Evolutionary conservation across 2,888 invertebrate genomes (phyloP).

Genomic region (Lasius fuliginosus): DNA sequence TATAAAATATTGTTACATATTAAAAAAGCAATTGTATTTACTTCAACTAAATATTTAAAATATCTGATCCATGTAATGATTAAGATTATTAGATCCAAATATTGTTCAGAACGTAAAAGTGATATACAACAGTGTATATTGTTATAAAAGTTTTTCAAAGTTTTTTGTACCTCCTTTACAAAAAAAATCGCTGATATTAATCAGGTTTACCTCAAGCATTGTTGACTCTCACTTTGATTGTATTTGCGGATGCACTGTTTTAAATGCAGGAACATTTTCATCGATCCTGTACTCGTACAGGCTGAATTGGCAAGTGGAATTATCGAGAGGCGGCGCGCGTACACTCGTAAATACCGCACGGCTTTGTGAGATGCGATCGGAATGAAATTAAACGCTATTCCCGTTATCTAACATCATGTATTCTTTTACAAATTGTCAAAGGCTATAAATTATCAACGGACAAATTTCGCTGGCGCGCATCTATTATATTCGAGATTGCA

Average conservation of each 20-base stretch:
- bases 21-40: background rate
- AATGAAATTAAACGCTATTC: conserved; percentile 72
- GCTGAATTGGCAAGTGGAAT: conserved; percentile 66
- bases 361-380: conserved; percentile 66
- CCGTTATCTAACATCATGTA: conserved; percentile 44
- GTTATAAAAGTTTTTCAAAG: background rate
- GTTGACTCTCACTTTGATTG: conserved; percentile 67
- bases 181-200: conserved; percentile 8
- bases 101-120: background rate
- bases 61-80: background rate
- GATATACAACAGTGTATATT: background rate
- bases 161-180: background rate
- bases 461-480: background rate
- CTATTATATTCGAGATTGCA: background rate
- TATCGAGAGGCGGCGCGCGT: conserved; percentile 68
- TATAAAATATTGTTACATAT: background rate
- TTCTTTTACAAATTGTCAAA: conserved; percentile 3
- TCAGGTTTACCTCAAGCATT: conserved; percentile 25
- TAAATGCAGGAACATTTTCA: conserved; percentile 69
- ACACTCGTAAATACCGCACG: conserved; percentile 67
- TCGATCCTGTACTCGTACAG: conserved; percentile 59
- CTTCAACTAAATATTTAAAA: background rate
- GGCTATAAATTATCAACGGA: background rate
- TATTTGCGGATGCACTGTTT: conserved; percentile 62
- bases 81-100: background rate